A percentile compares a stretch with the other conserved stretches of the same genome.
These are phyloP conservation scores for Gymnothorax reevesii DNA, from an alignment of 2,797 vertebrate genomes.

Conservation along the genomic window DNA sequence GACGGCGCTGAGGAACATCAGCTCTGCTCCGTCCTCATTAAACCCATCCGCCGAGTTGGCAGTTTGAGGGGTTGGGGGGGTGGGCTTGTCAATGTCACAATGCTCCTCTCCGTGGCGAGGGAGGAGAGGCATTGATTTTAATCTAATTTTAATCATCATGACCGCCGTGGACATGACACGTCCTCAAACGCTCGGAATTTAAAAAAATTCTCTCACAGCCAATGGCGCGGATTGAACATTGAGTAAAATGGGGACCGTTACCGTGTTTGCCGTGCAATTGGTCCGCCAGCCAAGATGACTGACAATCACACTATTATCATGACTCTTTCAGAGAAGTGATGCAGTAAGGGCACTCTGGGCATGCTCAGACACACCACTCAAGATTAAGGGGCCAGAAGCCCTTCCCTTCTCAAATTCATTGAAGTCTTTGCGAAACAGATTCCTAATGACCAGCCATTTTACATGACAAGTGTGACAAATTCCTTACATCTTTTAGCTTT, in stretches of 20 bases:
- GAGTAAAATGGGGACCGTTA: neutral
- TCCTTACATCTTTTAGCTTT: too few species aligned
- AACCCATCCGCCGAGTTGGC: slow-evolving; percentile 54
- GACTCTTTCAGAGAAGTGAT: too few species aligned
- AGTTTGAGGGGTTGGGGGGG: neutral
- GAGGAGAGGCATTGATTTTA: neutral
- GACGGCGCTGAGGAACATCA: slow-evolving; percentile 48
- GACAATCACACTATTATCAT: neutral
- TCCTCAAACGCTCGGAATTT: neutral
- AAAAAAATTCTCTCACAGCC: neutral
- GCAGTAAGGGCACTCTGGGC: too few species aligned
- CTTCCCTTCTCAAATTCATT: too few species aligned
- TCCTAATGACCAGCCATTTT: too few species aligned
- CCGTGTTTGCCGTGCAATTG: too few species aligned
- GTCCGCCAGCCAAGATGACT: neutral
- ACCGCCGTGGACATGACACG: neutral
- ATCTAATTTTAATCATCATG: neutral
- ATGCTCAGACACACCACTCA: too few species aligned
- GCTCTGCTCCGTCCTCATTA: slow-evolving; percentile 69
- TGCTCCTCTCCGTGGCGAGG: neutral
- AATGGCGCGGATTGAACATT: neutral
- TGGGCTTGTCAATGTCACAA: slow-evolving; percentile 19
- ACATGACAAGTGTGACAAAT: too few species aligned
- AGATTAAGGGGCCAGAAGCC: too few species aligned
- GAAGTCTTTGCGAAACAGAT: too few species aligned